phyloP scores from a whole-genome alignment of 2,113 vertebrate genomes.

The Scytalopus superciliaris region DNA sequence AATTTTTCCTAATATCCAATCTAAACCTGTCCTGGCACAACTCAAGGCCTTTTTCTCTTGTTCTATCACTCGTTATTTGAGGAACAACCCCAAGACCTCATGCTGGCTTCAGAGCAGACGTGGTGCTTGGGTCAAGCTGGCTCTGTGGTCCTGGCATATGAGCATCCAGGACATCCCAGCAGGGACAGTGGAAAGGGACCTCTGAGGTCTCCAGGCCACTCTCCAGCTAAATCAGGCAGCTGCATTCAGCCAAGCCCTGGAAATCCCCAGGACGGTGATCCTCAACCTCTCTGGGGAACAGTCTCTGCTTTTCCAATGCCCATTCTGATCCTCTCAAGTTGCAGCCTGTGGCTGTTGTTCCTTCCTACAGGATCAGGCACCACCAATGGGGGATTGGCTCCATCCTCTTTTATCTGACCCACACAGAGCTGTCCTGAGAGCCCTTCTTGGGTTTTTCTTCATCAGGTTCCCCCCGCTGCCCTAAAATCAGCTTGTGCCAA shows the following conservation, averaged over 20 bases:
- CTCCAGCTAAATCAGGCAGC: background rate
- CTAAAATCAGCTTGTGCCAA: background rate
- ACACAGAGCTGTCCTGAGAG: background rate
- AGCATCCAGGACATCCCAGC: background rate
- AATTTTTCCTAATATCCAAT: background rate
- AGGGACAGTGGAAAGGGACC: background rate
- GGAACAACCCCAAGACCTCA: background rate
- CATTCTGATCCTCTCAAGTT: background rate
- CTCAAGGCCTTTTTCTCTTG: background rate
- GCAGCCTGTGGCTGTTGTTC: background rate
- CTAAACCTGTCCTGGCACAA: background rate
- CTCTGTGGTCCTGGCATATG: background rate
- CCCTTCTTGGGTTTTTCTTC: background rate
- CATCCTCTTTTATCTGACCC: background rate
- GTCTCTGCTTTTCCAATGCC: background rate
- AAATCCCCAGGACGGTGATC: background rate
- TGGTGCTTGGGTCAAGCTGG: background rate
- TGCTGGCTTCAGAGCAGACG: background rate
- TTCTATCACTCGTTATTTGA: background rate
- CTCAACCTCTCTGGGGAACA: background rate
- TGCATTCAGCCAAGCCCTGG: background rate
- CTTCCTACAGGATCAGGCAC: background rate
- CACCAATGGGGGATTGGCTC: background rate
- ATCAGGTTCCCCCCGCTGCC: accelerated
- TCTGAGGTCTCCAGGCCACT: background rate